Percentiles rank a stretch among this genome's conserved stretches.
phyloP scores from a whole-genome alignment of 1,140 invertebrate genomes.

The Macrosteles quadrilineatus region DNA sequence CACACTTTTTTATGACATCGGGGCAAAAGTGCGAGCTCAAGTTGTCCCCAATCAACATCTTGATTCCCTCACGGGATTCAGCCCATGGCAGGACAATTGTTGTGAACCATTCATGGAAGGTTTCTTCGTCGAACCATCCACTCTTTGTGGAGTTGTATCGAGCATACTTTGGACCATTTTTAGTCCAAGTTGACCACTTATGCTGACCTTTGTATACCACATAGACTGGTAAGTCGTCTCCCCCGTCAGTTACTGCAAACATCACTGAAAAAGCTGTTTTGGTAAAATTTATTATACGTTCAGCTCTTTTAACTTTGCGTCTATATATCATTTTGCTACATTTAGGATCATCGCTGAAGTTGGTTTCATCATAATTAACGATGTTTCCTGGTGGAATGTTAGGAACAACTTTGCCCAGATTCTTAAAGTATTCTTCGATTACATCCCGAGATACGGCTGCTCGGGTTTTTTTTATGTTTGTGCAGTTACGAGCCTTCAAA shows the following conservation, averaged over 20 bases:
- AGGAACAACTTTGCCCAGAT: constrained; percentile 41
- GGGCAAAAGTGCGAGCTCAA: constrained; percentile 46
- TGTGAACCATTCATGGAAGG: constrained; percentile 47
- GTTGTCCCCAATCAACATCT: constrained; percentile 50
- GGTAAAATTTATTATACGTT: constrained; percentile 38
- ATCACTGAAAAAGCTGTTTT: constrained; percentile 42
- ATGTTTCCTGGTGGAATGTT: constrained; percentile 33
- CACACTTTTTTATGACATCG: constrained; percentile 39
- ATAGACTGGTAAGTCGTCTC: constrained; percentile 40
- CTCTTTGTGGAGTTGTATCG: constrained; percentile 28
- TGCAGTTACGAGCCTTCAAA: background rate
- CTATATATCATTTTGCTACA: constrained; percentile 27
- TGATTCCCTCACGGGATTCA: constrained; percentile 42
- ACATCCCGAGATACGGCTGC: constrained; percentile 34
- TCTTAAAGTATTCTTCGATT: constrained; percentile 43
- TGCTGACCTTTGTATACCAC: constrained; percentile 45
- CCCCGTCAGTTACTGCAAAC: constrained; percentile 42
- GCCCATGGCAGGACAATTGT: constrained; percentile 39
- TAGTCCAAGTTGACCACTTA: constrained; percentile 47
- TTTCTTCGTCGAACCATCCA: constrained; percentile 48
- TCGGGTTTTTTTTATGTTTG: constrained; percentile 45
- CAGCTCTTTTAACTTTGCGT: constrained; percentile 39
- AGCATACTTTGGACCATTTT: constrained; percentile 42
- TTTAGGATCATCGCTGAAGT: constrained; percentile 42
- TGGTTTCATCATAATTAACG: constrained; percentile 40